Evolutionary conservation across 1,140 invertebrate genomes (phyloP), one percentile per base, ranked within the genome.

Genomic region (Euborellia annulipes): DNA sequence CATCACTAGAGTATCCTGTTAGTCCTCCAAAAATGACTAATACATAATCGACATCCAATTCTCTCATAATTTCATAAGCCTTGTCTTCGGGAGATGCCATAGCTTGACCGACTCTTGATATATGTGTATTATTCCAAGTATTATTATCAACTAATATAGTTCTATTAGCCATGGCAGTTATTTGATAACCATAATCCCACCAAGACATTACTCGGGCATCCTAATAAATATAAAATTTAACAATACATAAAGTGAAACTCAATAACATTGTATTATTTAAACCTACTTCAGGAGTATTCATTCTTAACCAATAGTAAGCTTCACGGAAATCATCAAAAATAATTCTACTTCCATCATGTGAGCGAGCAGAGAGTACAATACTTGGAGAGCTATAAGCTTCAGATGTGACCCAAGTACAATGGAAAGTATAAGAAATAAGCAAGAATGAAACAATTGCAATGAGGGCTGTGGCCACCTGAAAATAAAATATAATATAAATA

Each of bases 151-250:
- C 93, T 53, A 98, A 69, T 52, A 96, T 93, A 3, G 93, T 97
- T 36, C 93, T 73, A 73, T 98, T 98, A 3, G 92, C 93, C 92
- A 98, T 97, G 11, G 91, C 91, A 17, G 93, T 96, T 67, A 98
- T 97, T 67, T 98, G 94, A 67, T 98, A 98, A 4, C 94, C 94
- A 67, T 98, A 98, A 79, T 98, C 94, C 94, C 94, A 98, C 94
- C 94, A 97, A 2, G 90, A 95, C 94, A 98, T 98, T 32, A 98
- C 80, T 66, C 89, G 86, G 3, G 92, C 82, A 68, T 95, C 81
- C 81, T 88, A 50, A 3, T 21, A 34, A 43, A 6, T 47, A 36
- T 18, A 46, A 40, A n/a, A n/a, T 27, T 27, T n/a, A 17, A 20
- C 2, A 2, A 41, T 44, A 8, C 2, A 45, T 18, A 41, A 19